Conservation (phyloP, 1,140 invertebrate genomes). For the Augochlora pura region DNA sequence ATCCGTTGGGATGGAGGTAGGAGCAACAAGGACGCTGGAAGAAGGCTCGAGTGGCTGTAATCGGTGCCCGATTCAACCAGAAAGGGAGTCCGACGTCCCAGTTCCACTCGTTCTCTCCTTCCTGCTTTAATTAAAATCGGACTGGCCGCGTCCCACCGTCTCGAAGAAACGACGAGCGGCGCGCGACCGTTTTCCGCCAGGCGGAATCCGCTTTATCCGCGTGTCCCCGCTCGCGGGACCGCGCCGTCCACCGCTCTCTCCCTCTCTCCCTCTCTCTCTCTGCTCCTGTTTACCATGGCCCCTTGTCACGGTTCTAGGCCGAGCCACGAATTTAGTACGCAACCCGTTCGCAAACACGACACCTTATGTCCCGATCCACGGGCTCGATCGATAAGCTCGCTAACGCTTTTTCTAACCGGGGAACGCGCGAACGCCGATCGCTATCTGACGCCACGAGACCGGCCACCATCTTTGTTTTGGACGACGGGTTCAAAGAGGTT, state of each 20-base stretch:
- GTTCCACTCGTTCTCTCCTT: conserved; percentile 51
- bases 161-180: conserved; percentile 26
- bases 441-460: neutral
- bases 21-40: conserved; percentile 27
- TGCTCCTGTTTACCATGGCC: too few relatives aligned
- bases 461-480: neutral
- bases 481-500: neutral
- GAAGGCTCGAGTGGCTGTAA: conserved; percentile 21
- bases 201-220: conserved; percentile 38
- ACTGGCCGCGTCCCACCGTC: neutral
- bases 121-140: conserved; percentile 68
- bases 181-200: conserved; percentile 1
- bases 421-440: neutral
- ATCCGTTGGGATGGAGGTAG: conserved; percentile 23
- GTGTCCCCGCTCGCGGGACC: neutral
- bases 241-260: neutral
- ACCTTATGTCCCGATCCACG: neutral
- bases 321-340: conserved; percentile 22
- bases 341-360: conserved; percentile 4
- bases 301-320: neutral
- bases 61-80: conserved; percentile 59
- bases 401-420: neutral
- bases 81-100: conserved; percentile 60
- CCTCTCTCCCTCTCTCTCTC: too few relatives aligned
- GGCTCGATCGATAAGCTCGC: conserved; percentile 12